These are phyloP conservation scores for Melieria picta DNA, from an alignment of 2,888 invertebrate genomes.

Conservation along the genomic window DNA sequence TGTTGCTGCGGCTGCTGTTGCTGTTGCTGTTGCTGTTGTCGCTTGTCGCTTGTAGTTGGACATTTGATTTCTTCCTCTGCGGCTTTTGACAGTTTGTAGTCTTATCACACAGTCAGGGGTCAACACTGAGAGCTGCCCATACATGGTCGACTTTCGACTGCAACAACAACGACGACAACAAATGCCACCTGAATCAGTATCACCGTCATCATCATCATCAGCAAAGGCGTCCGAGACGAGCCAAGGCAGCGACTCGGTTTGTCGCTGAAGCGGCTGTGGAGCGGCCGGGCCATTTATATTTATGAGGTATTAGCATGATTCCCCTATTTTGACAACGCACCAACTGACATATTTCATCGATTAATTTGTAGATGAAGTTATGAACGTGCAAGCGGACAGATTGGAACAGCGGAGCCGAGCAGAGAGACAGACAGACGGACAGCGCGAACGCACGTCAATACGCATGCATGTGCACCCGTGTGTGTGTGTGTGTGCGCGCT, in stretches of 20 bases:
- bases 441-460: background rate
- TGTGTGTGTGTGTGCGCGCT: background rate
- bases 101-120: conserved; percentile 40
- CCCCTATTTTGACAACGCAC: conserved; percentile 59
- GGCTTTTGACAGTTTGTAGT: too few relatives aligned
- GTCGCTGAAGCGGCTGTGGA: background rate
- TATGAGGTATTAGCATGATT: conserved; percentile 54
- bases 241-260: background rate
- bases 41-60: background rate
- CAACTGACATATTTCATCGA: conserved; percentile 58
- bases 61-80: too few relatives aligned
- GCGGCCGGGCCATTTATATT: conserved; percentile 38
- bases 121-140: conserved; percentile 14
- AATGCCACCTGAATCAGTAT: background rate
- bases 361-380: conserved; percentile 47
- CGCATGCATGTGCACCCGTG: background rate
- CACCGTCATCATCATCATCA: background rate
- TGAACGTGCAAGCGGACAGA: conserved; percentile 8
- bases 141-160: background rate
- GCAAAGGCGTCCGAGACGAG: background rate
- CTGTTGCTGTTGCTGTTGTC: conserved; percentile 15
- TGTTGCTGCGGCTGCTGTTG: conserved; percentile 42
- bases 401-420: background rate
- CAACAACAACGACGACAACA: background rate
- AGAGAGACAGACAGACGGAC: background rate